Evolutionary conservation across 1,140 invertebrate genomes (phyloP), one percentile per base, ranked within the genome.

Genomic region (Sinonovacula constricta): DNA sequence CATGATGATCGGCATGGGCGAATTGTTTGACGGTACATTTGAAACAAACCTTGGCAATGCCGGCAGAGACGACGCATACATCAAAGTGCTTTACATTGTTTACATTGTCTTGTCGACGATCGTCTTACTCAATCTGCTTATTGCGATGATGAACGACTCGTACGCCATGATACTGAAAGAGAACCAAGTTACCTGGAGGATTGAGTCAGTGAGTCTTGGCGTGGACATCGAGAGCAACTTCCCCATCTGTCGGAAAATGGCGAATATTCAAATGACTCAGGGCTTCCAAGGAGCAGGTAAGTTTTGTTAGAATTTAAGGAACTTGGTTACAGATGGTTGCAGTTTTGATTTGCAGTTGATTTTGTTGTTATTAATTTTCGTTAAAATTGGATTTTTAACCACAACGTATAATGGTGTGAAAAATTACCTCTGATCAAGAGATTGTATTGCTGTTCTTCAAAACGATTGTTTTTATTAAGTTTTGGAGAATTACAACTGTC

Each of bases 81-180:
- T 68, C 31, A 85, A 87, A 66, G 57, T 88, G 0, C 30, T 88
- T 10, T 89, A 88, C 62, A 60, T 87, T 18, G n/a, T 88, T 22
- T 90, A 88, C 66, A 85, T 89, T 28, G 72, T 90, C 18, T 63
- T 89, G 12, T 81, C 76, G 12, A 87, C 86, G 18, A 87, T 89
- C 31, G 72, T 90, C 1, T 71, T 90, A 0, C 80, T 90, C 5
- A 90, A 90, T 67, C 76, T 90, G 2, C 81, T 90, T 0, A 90
- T 90, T 62, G 88, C 88, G 15, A 89, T 89, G 87, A 89, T 90
- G 88, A 90, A 88, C 70, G 88, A 89, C 62, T 90, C 88, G 7
- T 90, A 90, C 59, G 82, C 84, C 4, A 72, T 67, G 65, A 85
- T 87, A 31, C 49, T 85, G 18, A 45, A 69, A 10, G 69, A 80